phyloP scores from a whole-genome alignment of 2,888 invertebrate genomes.

The Tinea trinotella region DNA sequence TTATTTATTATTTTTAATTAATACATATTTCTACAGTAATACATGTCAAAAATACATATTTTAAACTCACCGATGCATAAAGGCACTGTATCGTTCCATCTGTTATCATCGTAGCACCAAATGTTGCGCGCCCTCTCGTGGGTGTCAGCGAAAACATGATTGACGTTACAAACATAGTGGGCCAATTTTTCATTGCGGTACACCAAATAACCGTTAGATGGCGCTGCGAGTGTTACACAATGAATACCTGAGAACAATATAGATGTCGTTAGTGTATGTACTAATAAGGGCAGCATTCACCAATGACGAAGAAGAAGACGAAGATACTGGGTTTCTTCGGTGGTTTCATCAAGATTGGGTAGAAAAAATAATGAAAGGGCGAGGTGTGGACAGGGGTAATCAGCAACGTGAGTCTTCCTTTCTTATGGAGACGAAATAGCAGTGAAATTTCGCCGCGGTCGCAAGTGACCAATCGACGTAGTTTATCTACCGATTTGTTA shows the following conservation, averaged over 20 bases:
- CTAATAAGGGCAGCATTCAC: no score
- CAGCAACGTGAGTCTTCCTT: no score
- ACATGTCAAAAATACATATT: conserved; percentile 10
- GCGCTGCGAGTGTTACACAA: conserved; percentile 76
- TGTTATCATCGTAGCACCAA: conserved; percentile 75
- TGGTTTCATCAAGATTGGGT: no score
- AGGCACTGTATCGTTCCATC: conserved; percentile 76
- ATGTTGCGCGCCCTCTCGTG: conserved; percentile 72
- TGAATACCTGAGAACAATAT: conserved; percentile 70
- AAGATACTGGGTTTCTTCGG: no score
- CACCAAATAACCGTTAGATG: conserved; percentile 78
- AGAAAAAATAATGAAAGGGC: no score
- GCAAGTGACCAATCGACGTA: no score
- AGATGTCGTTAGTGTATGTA: background rate
- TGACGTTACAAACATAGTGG: conserved; percentile 79
- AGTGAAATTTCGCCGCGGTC: no score
- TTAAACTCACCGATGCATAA: conserved; percentile 73
- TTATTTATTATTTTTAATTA: no score
- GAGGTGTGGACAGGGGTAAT: no score
- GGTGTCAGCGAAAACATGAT: conserved; percentile 79
- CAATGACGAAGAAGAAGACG: no score
- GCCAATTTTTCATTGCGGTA: conserved; percentile 76
- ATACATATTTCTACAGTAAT: conserved; percentile 18
- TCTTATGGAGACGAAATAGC: no score
- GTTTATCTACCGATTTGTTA: no score